A percentile compares a stretch with the other conserved stretches of the same genome.
Conservation (phyloP, 2,113 vertebrate species). For the Cacatua alba region DNA sequence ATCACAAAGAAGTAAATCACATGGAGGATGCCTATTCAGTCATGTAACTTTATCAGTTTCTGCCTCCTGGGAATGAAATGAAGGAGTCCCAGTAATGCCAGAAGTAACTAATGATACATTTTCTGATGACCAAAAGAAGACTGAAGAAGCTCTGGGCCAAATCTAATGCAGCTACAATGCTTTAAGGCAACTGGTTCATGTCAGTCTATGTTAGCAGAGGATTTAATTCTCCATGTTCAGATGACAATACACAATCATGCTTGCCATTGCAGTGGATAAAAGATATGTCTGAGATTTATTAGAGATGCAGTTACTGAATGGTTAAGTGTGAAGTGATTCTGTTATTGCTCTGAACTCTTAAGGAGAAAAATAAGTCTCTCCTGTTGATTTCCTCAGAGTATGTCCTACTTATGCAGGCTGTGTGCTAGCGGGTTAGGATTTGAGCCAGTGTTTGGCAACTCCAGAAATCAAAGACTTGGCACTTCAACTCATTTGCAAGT, state of each 20-base stretch:
- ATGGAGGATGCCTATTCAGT: background rate
- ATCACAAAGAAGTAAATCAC: background rate
- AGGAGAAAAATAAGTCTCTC: background rate
- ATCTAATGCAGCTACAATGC: background rate
- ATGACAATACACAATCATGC: background rate
- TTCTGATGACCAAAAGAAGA: background rate
- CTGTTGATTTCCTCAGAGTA: background rate
- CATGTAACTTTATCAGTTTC: background rate
- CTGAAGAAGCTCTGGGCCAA: background rate
- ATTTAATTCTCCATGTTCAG: background rate
- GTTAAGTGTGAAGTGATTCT: background rate
- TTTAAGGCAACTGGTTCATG: background rate
- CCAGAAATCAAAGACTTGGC: constrained; percentile 45
- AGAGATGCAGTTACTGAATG: background rate
- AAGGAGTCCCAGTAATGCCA: background rate
- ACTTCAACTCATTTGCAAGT: constrained; percentile 34
- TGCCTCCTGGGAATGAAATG: background rate
- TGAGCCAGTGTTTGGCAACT: constrained; percentile 7
- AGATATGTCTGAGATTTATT: background rate
- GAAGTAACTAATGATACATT: background rate
- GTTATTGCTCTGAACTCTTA: background rate
- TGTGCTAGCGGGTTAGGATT: background rate
- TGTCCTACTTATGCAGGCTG: background rate
- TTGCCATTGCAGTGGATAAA: background rate
- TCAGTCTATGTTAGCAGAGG: background rate